Conservation (phyloP, 2,113 vertebrate genomes). For the Datnioides undecimradiatus region DNA sequence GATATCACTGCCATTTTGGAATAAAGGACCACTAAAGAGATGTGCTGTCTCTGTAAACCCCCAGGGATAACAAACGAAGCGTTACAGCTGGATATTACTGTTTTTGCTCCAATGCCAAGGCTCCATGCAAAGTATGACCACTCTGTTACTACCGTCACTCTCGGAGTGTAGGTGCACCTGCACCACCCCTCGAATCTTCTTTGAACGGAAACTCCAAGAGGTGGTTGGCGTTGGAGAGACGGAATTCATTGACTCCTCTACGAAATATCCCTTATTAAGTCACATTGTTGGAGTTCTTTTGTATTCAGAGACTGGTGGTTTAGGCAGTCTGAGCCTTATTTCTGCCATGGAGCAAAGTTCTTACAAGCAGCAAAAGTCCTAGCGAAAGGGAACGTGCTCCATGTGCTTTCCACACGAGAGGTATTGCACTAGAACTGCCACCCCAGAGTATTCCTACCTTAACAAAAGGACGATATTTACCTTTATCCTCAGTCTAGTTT, state of each 20-base stretch:
- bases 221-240: neutral
- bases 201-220: neutral
- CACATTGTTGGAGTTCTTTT: neutral
- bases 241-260: neutral
- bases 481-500: constrained; percentile 70
- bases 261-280: neutral
- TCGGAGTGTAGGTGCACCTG: neutral
- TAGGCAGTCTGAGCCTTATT: constrained; percentile 28
- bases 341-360: neutral
- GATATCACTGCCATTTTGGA: constrained; percentile 69
- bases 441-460: constrained; percentile 63
- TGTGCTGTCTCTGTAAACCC: constrained; percentile 55
- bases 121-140: neutral
- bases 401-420: neutral
- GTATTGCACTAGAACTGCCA: constrained; percentile 44
- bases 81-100: constrained; percentile 34
- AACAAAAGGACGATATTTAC: constrained; percentile 44
- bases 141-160: neutral
- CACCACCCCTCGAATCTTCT: neutral
- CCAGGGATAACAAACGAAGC: constrained; percentile 41
- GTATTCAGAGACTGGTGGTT: neutral
- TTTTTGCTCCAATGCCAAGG: constrained; percentile 40
- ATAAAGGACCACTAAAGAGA: constrained; percentile 52
- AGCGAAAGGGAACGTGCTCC: neutral
- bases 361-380: neutral